Conservation (phyloP, 2,888 invertebrate species). For the Lepidonotus clava region DNA sequence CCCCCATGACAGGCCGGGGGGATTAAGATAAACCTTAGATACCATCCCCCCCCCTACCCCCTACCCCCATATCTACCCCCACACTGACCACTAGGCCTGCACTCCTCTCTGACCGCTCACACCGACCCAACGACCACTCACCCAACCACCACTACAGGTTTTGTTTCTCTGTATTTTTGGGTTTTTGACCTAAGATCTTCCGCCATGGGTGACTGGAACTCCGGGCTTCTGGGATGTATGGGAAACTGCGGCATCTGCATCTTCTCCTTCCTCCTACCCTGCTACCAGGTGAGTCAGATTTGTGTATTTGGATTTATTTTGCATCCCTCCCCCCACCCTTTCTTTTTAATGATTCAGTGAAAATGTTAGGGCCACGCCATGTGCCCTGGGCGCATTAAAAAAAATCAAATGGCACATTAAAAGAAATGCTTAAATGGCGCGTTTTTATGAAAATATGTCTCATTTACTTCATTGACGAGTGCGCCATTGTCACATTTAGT, state of each 20-base stretch:
- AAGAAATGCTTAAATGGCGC: too few species aligned
- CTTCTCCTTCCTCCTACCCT: conserved; percentile 19
- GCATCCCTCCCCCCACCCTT: too few species aligned
- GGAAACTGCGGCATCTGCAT: conserved; percentile 7
- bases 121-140: neutral
- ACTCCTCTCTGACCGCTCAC: too few species aligned
- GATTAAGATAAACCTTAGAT: neutral
- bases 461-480: too few species aligned
- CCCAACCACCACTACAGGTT: neutral
- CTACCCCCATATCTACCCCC: neutral
- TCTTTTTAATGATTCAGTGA: too few species aligned
- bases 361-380: too few species aligned
- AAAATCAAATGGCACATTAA: too few species aligned
- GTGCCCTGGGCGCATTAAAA: too few species aligned
- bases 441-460: too few species aligned
- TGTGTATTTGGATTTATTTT: too few species aligned
- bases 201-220: conserved; percentile 12
- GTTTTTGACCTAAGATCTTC: neutral
- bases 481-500: too few species aligned
- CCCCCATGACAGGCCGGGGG: neutral
- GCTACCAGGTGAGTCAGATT: neutral
- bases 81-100: too few species aligned
- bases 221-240: neutral
- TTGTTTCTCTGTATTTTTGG: neutral
- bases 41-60: neutral